Conservation (phyloP, 1,140 invertebrate genomes). For the Rhynchophorus ferrugineus region DNA sequence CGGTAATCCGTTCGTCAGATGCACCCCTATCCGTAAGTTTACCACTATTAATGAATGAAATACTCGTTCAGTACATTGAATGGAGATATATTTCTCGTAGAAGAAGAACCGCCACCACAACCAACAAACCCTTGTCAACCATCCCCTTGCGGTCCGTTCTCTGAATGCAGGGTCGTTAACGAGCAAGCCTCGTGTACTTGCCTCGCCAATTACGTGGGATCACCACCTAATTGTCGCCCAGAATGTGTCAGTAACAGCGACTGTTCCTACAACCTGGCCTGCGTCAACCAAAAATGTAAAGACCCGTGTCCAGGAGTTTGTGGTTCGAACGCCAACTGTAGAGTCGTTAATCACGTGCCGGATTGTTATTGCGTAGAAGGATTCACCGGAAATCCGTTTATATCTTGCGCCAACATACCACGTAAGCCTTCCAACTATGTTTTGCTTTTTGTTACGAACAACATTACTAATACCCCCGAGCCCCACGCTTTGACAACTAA, state of each 20-base stretch:
- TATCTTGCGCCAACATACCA: slow-evolving; percentile 44
- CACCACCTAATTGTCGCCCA: slow-evolving; percentile 58
- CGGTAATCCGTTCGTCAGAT: slow-evolving; percentile 60
- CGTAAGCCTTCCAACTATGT: too few relatives aligned
- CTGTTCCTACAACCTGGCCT: slow-evolving; percentile 52
- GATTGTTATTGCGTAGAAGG: slow-evolving; percentile 60
- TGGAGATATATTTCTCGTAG: slow-evolving; percentile 18
- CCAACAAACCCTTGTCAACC: slow-evolving; percentile 58
- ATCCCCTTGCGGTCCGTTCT: slow-evolving; percentile 69
- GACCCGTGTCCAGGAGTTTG: slow-evolving; percentile 73
- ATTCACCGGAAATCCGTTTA: slow-evolving; percentile 66
- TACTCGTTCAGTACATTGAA: not conserved
- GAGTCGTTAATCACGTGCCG: slow-evolving; percentile 66
- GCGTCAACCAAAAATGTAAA: slow-evolving; percentile 55
- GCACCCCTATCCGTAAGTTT: slow-evolving; percentile 36
- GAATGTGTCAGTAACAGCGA: slow-evolving; percentile 60
- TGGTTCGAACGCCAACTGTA: slow-evolving; percentile 61
- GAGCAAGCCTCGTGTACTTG: slow-evolving; percentile 55
- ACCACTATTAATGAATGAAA: not conserved
- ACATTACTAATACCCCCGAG: too few relatives aligned
- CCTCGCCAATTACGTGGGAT: slow-evolving; percentile 52
- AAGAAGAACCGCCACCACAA: slow-evolving; percentile 30
- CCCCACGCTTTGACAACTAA: too few relatives aligned
- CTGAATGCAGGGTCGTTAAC: slow-evolving; percentile 53
- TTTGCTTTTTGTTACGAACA: too few relatives aligned